These are phyloP conservation scores for Desmophyllum pertusum DNA, from an alignment of 92 coral and sea anemone species.

Conservation along the genomic window DNA sequence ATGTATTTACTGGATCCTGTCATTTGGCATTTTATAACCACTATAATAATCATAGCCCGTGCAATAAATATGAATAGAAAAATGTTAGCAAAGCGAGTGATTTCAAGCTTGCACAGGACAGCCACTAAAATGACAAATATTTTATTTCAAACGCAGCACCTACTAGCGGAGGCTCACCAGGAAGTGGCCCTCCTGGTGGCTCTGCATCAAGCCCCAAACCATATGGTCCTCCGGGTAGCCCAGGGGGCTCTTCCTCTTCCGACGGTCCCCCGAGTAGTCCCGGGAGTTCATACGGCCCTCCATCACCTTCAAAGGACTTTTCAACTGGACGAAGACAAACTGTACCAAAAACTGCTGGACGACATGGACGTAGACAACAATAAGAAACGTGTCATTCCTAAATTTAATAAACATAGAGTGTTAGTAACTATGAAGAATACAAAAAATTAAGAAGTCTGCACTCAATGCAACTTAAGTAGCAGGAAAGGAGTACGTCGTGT, in stretches of 20 bases:
- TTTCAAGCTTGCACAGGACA: background rate
- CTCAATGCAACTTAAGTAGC: no score
- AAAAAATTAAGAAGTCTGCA: background rate
- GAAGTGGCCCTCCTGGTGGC: conserved; percentile 24
- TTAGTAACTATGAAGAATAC: background rate
- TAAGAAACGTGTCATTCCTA: background rate
- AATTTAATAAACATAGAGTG: background rate
- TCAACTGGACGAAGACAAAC: conserved; percentile 13
- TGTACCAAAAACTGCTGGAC: background rate
- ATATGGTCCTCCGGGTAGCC: conserved; percentile 12
- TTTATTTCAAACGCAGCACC: conserved; percentile 8
- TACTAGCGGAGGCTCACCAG: conserved; percentile 8
- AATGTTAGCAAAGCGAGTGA: no score
- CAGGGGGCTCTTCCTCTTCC: conserved; percentile 25
- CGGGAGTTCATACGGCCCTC: conserved; percentile 12
- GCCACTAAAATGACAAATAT: background rate
- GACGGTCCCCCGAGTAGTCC: background rate
- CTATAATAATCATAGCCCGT: no score
- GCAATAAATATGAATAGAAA: no score
- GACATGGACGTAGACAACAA: background rate
- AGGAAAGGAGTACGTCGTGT: no score
- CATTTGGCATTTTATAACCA: no score
- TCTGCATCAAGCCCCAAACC: conserved; percentile 26
- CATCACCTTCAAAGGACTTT: conserved; percentile 8
- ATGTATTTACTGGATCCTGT: background rate